phyloP scores from a whole-genome alignment of 2,888 invertebrate species.

The Caenorhabditis sinica region DNA sequence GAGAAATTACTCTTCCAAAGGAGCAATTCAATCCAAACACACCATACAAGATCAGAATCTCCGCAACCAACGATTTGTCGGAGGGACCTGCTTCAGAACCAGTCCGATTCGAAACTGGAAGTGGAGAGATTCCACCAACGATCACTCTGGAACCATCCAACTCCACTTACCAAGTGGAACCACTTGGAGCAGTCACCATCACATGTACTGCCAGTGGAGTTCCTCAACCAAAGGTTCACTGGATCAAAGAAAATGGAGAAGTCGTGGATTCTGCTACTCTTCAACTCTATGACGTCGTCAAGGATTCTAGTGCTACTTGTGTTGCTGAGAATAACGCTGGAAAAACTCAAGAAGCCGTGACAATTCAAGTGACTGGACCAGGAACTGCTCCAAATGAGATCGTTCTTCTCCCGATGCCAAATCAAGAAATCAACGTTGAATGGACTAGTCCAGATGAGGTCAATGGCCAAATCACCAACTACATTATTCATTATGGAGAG shows the following conservation, averaged over 20 bases:
- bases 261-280: conserved; percentile 65
- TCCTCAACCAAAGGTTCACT: conserved; percentile 79
- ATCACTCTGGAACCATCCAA: conserved; percentile 77
- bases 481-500: conserved; percentile 81
- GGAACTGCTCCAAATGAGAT: conserved; percentile 83
- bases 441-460: conserved; percentile 83
- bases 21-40: conserved; percentile 79
- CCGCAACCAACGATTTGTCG: conserved; percentile 82
- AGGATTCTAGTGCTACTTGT: conserved; percentile 80
- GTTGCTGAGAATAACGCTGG: conserved; percentile 82
- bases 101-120: conserved; percentile 79
- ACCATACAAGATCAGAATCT: conserved; percentile 76
- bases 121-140: conserved; percentile 81
- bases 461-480: conserved; percentile 81
- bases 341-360: conserved; percentile 76
- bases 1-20: conserved; percentile 76
- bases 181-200: conserved; percentile 77
- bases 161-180: conserved; percentile 74
- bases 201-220: conserved; percentile 79
- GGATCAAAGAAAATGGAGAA: conserved; percentile 81
- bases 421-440: conserved; percentile 81
- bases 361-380: conserved; percentile 79
- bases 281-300: conserved; percentile 63
- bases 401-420: conserved; percentile 78
- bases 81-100: conserved; percentile 82